phyloP scores from a whole-genome alignment of 2,888 invertebrate species.

The Encarsia formosa region DNA sequence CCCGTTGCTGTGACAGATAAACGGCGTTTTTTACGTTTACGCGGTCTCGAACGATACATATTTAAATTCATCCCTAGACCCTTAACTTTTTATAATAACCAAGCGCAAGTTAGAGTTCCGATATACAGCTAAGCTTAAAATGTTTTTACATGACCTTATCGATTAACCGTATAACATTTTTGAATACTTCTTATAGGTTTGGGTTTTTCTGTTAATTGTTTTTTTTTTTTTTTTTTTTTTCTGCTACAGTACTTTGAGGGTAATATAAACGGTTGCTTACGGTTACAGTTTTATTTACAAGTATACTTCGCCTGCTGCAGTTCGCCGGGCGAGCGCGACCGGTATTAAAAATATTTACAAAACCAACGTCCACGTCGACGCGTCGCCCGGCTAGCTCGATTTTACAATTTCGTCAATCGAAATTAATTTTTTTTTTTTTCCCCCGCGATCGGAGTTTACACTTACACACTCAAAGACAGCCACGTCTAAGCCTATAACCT shows the following conservation, averaged over 20 bases:
- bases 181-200: not conserved
- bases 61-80: no score
- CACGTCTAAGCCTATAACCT: no score
- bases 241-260: slow-evolving; percentile 4
- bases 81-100: no score
- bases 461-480: no score
- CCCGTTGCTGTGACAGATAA: slow-evolving; percentile 23
- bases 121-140: slow-evolving; percentile 40
- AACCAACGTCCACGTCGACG: no score
- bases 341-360: no score
- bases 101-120: slow-evolving; percentile 36
- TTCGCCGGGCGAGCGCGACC: no score
- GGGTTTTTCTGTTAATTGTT: not conserved
- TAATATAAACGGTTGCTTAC: slow-evolving; percentile 33
- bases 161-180: slow-evolving; percentile 33
- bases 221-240: not conserved
- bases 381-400: no score
- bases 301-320: slow-evolving; percentile 26
- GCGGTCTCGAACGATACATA: slow-evolving; percentile 27
- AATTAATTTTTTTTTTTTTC: no score
- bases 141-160: slow-evolving; percentile 36
- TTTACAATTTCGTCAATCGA: no score
- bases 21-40: slow-evolving; percentile 21
- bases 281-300: slow-evolving; percentile 31
- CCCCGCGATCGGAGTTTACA: no score